phyloP scores from a whole-genome alignment of 1,140 invertebrate genomes.

The Penaeus indicus region DNA sequence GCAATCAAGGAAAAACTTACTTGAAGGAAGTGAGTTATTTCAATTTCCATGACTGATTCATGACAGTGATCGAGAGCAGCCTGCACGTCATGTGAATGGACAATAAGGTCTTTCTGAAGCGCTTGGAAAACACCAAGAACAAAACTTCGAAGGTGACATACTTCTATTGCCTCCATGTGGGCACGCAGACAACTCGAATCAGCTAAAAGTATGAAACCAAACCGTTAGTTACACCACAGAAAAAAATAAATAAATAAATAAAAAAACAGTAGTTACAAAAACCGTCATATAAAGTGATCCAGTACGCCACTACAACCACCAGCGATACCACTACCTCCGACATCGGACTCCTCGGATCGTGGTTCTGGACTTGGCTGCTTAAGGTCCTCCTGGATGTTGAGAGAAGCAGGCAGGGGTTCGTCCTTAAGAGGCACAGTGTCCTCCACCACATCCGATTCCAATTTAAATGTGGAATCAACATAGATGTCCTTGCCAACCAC shows the following conservation, averaged over 20 bases:
- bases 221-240: background rate
- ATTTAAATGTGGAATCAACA: constrained; percentile 70
- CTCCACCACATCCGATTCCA: constrained; percentile 52
- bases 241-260: background rate
- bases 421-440: constrained; percentile 54
- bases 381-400: constrained; percentile 37
- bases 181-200: constrained; percentile 39
- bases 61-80: constrained; percentile 83
- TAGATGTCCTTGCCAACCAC: constrained; percentile 68
- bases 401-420: constrained; percentile 21
- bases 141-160: constrained; percentile 73
- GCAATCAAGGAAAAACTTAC: constrained; percentile 66
- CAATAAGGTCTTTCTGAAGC: constrained; percentile 75
- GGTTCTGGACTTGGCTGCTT: constrained; percentile 66
- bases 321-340: constrained; percentile 19
- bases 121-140: constrained; percentile 78
- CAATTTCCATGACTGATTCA: constrained; percentile 79
- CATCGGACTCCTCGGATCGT: constrained; percentile 68
- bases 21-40: constrained; percentile 80
- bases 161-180: constrained; percentile 55
- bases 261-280: background rate
- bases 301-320: background rate
- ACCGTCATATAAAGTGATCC: background rate
- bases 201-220: constrained; percentile 20
- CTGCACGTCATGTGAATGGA: constrained; percentile 79